A percentile compares a stretch with the other conserved stretches of the same genome.
phyloP scores from a whole-genome alignment of 2,113 vertebrate genomes.

The Bettongia penicillata region DNA sequence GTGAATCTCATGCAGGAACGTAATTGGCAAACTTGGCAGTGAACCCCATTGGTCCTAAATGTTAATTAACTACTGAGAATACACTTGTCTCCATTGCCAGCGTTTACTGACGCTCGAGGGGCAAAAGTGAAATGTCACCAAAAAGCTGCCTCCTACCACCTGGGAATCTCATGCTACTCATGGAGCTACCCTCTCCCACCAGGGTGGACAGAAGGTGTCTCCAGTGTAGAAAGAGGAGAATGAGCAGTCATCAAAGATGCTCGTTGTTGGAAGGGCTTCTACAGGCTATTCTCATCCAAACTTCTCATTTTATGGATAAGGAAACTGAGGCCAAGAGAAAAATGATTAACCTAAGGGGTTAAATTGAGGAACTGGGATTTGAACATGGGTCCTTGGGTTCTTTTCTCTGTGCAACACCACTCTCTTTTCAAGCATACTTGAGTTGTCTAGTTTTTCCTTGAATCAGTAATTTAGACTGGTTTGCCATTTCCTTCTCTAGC shows the following conservation, averaged over 20 bases:
- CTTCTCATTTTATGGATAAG: neutral
- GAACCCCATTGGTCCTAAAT: conserved; percentile 29
- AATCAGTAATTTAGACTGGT: neutral
- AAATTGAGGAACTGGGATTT: neutral
- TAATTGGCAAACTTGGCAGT: conserved; percentile 16
- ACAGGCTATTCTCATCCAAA: neutral
- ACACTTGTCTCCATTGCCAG: neutral
- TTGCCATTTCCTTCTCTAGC: neutral
- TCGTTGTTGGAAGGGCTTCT: neutral
- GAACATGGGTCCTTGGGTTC: neutral
- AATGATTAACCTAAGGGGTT: neutral
- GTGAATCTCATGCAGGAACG: neutral
- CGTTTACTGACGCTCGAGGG: conserved; percentile 11
- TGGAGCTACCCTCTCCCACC: neutral
- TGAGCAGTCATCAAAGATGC: neutral
- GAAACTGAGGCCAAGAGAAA: neutral
- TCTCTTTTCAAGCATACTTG: neutral
- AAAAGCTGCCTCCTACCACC: neutral
- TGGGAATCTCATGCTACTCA: neutral
- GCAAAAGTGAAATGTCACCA: neutral
- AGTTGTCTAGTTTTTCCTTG: neutral
- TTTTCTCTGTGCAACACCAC: neutral
- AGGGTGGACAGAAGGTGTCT: neutral
- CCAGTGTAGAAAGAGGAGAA: neutral
- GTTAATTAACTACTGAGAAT: conserved; percentile 43